These are phyloP conservation scores for Steatocranus sp. DNA, from an alignment of 2,797 vertebrate genomes.

Conservation along the genomic window DNA sequence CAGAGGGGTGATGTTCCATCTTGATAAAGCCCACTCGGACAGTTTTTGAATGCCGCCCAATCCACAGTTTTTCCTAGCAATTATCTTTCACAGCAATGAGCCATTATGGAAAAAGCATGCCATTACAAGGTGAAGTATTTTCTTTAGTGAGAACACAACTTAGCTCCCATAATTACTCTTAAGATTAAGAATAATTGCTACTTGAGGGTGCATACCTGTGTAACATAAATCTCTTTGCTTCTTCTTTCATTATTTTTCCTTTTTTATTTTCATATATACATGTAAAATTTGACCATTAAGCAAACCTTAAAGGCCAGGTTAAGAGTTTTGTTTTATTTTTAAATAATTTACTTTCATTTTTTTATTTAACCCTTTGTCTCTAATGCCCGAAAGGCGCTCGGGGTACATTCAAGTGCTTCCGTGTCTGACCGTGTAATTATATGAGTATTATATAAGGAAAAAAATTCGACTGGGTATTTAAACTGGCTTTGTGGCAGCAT, in stretches of 20 bases:
- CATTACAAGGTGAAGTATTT: constrained; percentile 7
- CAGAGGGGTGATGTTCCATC: background rate
- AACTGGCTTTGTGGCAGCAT: constrained; percentile 16
- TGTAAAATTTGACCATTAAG: background rate
- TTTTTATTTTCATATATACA: background rate
- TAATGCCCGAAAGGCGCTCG: background rate
- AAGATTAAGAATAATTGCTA: constrained; percentile 41
- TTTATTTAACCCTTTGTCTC: constrained; percentile 22
- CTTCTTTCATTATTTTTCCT: background rate
- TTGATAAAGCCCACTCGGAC: background rate
- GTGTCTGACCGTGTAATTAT: constrained; percentile 44
- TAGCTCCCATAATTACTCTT: constrained; percentile 35
- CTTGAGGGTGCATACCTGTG: background rate
- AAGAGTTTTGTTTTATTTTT: background rate
- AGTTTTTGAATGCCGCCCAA: background rate
- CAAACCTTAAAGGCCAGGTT: constrained; percentile 8
- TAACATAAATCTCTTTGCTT: background rate
- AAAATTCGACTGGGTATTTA: constrained; percentile 32
- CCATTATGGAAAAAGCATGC: constrained; percentile 30
- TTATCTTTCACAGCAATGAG: constrained; percentile 6
- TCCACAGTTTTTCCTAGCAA: background rate
- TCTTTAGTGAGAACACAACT: constrained; percentile 4
- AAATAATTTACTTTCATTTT: background rate
- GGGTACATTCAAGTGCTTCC: constrained; percentile 4
- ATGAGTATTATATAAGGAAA: constrained; percentile 31